phyloP scores from a whole-genome alignment of 2,797 vertebrate genomes.

The Cirrhinus mrigala region DNA sequence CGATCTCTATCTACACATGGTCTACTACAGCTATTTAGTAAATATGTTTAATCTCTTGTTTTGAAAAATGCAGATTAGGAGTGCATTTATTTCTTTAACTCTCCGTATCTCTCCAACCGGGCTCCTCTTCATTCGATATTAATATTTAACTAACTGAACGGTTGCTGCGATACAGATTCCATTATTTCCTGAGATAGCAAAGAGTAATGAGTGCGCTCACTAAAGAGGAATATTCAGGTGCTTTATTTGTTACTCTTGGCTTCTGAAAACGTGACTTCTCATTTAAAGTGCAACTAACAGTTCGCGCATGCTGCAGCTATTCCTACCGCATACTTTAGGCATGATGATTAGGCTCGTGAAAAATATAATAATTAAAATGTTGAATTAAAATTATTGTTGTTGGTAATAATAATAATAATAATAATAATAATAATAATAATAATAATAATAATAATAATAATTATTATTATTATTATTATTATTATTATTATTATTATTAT shows the following conservation, averaged over 20 bases:
- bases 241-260: conserved; percentile 49
- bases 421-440: background rate
- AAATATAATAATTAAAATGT: background rate
- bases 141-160: conserved; percentile 64
- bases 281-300: conserved; percentile 2
- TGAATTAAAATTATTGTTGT: background rate
- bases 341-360: background rate
- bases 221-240: conserved; percentile 52
- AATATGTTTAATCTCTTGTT: conserved; percentile 53
- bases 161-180: conserved; percentile 59
- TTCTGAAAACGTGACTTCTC: conserved; percentile 35
- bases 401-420: conserved; percentile 22
- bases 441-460: no score
- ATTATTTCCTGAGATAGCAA: conserved; percentile 56
- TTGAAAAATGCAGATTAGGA: conserved; percentile 39
- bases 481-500: no score
- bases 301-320: background rate
- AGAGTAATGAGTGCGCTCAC: conserved; percentile 58
- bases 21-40: conserved; percentile 34
- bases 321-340: background rate
- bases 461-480: background rate
- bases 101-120: conserved; percentile 54
- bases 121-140: conserved; percentile 60
- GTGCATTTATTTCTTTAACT: conserved; percentile 51
- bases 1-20: background rate